Evolutionary conservation across 2,888 invertebrate species (phyloP), one percentile per base, ranked within the genome.

Genomic region (Eupithecia vulgata): DNA sequence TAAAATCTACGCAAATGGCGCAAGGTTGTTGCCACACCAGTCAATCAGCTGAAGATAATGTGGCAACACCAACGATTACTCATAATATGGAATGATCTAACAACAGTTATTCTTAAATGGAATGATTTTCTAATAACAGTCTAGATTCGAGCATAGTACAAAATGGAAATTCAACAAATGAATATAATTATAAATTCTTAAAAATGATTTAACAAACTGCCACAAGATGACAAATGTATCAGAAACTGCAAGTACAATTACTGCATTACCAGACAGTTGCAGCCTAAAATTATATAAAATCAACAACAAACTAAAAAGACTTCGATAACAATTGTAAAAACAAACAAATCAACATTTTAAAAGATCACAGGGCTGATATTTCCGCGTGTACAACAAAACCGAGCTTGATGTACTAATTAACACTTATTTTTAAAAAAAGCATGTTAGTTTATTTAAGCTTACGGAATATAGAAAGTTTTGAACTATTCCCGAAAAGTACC

Each of bases 1-100:
- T 83, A 83, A 83, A 76, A 85, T 87, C 89, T 90, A 90, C 89
- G 89, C 89, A 68, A 77, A 80, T 81, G 82, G 87, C 89, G 88
- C 87, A 83, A 75, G 59, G 57, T 10, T 21, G 37, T 64, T 64
- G 64, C 37, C 40, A 40, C 37, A 64, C 21, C n/a, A 42, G 8
- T n/a, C 13, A 13, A 57, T 57, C 25, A 13, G 25, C 5, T 10
- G 13, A 10, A 64, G n/a, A 62, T 12, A 4, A 8, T 64, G n/a
- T 64, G 37, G 62, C 37, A 64, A 64, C 62, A 37, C 40, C n/a
- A 25, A 59, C 6, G 61, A 34, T 35, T n/a, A 77, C 42, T 74
- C 37, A 17, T 64, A 10, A 34, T 67, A 40, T n/a, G 52, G 67
- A 64, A 69, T 68, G 52, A 62, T 70, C 34, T 45, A 45, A n/a